Evolutionary conservation across 2,888 invertebrate genomes (phyloP).

Genomic region (Melieria crassipennis): DNA sequence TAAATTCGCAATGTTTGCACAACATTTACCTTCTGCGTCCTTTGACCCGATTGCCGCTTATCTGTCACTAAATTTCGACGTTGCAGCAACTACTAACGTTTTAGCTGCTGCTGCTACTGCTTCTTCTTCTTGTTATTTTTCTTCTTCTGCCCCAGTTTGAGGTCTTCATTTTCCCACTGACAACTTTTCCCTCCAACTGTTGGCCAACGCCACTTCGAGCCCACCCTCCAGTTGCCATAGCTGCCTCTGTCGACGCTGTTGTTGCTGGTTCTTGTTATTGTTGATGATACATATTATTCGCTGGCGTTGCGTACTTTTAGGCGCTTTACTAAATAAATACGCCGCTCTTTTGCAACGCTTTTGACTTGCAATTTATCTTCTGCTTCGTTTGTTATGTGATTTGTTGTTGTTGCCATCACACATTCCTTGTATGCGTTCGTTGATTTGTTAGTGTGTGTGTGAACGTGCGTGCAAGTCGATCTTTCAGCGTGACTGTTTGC

Average conservation of each 20-base stretch:
- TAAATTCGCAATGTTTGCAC: constrained; percentile 31
- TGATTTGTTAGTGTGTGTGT: constrained; percentile 9
- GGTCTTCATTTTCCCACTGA: no score
- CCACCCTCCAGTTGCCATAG: background rate
- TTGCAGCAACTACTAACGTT: no score
- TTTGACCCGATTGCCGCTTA: background rate
- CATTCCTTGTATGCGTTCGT: no score
- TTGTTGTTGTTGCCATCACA: constrained; percentile 14
- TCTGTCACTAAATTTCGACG: no score
- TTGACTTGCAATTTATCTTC: constrained; percentile 28
- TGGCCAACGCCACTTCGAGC: background rate
- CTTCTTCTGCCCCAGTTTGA: background rate
- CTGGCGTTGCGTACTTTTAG: background rate
- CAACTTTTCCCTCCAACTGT: no score
- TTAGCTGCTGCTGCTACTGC: background rate
- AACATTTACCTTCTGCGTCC: constrained; percentile 16
- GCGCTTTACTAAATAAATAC: background rate
- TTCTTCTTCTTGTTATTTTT: background rate
- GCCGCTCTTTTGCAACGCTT: constrained; percentile 10
- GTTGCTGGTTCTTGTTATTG: background rate
- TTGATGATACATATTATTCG: background rate
- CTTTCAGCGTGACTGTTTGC: background rate
- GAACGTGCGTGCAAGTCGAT: background rate
- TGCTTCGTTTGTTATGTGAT: constrained; percentile 32
- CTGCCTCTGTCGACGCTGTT: background rate